These are phyloP conservation scores for Pectinophora gossypiella DNA, from an alignment of 1,140 invertebrate genomes.

Conservation along the genomic window DNA sequence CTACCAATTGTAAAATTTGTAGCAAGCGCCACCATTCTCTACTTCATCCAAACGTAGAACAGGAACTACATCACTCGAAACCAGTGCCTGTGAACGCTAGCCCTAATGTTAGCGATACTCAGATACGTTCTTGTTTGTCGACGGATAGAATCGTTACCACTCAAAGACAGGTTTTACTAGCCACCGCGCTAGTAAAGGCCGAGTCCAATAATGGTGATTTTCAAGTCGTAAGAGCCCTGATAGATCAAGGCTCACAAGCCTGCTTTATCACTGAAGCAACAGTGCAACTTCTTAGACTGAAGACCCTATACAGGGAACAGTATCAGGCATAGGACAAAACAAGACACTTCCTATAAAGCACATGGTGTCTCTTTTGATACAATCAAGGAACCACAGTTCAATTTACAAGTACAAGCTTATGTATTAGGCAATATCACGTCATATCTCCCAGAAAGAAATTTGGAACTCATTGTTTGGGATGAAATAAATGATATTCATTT, in stretches of 20 bases:
- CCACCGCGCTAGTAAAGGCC: constrained; percentile 14
- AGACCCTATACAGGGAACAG: neutral
- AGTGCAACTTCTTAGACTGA: constrained; percentile 15
- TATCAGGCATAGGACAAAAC: constrained; percentile 14
- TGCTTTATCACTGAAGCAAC: constrained; percentile 19
- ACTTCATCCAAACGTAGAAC: neutral
- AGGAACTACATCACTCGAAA: no score
- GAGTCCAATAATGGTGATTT: constrained; percentile 3
- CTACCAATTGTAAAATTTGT: neutral
- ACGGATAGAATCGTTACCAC: neutral
- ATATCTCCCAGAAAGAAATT: constrained; percentile 8
- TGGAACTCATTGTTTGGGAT: constrained; percentile 3
- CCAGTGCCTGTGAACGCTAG: neutral
- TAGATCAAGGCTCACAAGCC: constrained; percentile 25
- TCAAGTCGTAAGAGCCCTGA: constrained; percentile 9
- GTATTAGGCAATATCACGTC: constrained; percentile 18
- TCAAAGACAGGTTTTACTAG: constrained; percentile 8
- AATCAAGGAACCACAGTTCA: constrained; percentile 3
- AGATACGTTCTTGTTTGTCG: neutral
- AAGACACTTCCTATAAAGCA: neutral
- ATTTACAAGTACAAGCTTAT: constrained; percentile 15
- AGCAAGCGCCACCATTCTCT: neutral
- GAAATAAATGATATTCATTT: constrained; percentile 6
- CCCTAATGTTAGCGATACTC: neutral
- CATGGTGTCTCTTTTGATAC: constrained; percentile 5